These are phyloP conservation scores for Hyla sarda DNA, from an alignment of 2,113 vertebrate species.

Conservation along the genomic window DNA sequence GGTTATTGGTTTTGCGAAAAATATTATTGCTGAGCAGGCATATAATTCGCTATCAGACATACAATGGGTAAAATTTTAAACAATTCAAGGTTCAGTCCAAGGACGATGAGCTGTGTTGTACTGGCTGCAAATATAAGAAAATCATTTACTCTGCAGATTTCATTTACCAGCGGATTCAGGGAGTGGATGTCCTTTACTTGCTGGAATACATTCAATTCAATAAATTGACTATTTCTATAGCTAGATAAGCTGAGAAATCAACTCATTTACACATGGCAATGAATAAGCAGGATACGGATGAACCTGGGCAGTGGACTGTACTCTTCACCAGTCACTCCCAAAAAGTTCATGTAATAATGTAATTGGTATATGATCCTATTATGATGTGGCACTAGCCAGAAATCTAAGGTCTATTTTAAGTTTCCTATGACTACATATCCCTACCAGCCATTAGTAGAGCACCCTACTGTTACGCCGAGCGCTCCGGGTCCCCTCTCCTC, in stretches of 20 bases:
- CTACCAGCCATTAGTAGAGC: too few relatives aligned
- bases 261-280: background rate
- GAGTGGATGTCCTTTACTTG: background rate
- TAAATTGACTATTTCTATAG: background rate
- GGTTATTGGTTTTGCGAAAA: background rate
- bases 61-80: background rate
- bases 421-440: background rate
- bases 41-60: background rate
- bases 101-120: background rate
- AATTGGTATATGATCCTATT: background rate
- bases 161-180: background rate
- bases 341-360: background rate
- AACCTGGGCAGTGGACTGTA: background rate
- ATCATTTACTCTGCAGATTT: constrained; percentile 11
- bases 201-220: background rate
- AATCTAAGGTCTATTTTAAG: background rate
- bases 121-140: background rate
- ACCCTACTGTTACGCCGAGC: too few relatives aligned
- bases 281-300: background rate
- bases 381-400: background rate
- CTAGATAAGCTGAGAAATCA: background rate
- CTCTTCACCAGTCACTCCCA: background rate
- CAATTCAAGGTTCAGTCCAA: background rate
- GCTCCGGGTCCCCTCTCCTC: too few relatives aligned
- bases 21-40: too few relatives aligned